Conservation (phyloP, 2,797 vertebrate species). For the Melanogrammus aeglefinus region DNA sequence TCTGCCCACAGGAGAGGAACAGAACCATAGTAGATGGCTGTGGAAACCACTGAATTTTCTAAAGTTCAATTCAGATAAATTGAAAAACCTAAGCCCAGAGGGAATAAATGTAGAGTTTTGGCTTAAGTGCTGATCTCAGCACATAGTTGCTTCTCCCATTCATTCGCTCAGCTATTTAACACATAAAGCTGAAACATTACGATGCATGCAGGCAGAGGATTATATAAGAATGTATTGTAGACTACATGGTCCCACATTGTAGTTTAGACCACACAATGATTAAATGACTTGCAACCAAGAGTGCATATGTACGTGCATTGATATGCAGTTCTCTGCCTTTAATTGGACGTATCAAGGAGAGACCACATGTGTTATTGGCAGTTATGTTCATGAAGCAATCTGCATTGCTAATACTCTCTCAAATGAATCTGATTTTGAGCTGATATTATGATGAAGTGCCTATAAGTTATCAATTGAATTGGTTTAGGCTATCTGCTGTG, state of each 20-base stretch:
- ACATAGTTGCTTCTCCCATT: slow-evolving; percentile 9
- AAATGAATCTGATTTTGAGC: slow-evolving; percentile 11
- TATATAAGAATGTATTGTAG: not conserved
- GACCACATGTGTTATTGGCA: not conserved
- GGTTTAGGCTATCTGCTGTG: not conserved
- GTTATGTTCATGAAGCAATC: not conserved
- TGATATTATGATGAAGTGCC: slow-evolving; percentile 10
- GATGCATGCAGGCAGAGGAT: not conserved
- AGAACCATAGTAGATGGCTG: slow-evolving; percentile 26
- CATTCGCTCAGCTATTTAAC: slow-evolving; percentile 15
- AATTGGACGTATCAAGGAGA: not conserved
- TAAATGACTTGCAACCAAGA: not conserved
- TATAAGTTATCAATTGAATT: slow-evolving; percentile 9
- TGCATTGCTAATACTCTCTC: slow-evolving; percentile 6
- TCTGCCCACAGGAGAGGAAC: not conserved
- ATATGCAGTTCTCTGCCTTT: not conserved
- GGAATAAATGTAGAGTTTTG: not conserved
- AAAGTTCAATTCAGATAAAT: slow-evolving; percentile 37
- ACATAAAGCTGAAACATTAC: slow-evolving; percentile 9
- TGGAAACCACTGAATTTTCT: slow-evolving; percentile 18
- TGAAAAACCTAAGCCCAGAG: slow-evolving; percentile 16
- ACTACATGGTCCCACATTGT: not conserved
- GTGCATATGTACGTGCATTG: not conserved
- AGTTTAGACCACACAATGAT: not conserved
- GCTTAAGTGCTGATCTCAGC: slow-evolving; percentile 11